Evolutionary conservation across 2,888 invertebrate species (phyloP).

Genomic region (Margaritifera margaritifera): DNA sequence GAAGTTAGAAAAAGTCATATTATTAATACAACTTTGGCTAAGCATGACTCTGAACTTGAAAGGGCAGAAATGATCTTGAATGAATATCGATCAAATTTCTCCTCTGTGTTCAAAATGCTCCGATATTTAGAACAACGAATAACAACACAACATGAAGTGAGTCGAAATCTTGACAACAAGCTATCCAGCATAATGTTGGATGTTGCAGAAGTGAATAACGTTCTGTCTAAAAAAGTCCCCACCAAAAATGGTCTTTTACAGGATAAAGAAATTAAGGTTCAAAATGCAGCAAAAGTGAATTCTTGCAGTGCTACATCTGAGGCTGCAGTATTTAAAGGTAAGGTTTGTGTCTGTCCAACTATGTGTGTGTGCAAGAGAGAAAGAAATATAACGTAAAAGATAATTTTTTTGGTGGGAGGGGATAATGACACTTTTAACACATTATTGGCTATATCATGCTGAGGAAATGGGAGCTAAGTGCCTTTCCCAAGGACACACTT

Average conservation of each 20-base stretch:
- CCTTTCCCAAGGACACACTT: too few relatives aligned
- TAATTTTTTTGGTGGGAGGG: too few relatives aligned
- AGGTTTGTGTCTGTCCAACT: conserved; percentile 9
- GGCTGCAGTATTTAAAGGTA: conserved; percentile 58
- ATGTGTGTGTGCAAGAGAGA: neutral
- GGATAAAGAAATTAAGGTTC: conserved; percentile 47
- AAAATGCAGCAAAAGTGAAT: conserved; percentile 51
- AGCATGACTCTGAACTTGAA: conserved; percentile 50
- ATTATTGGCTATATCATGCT: too few relatives aligned
- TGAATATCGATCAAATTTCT: conserved; percentile 54
- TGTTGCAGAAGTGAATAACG: conserved; percentile 66
- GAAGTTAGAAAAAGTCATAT: conserved; percentile 52
- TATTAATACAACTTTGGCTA: conserved; percentile 56
- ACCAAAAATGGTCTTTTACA: conserved; percentile 30
- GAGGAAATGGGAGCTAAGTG: too few relatives aligned
- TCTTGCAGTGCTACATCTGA: conserved; percentile 57
- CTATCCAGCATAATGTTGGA: conserved; percentile 66
- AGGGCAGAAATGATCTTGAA: conserved; percentile 48
- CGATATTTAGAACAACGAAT: conserved; percentile 56
- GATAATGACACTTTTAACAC: too few relatives aligned
- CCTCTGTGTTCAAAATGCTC: conserved; percentile 52
- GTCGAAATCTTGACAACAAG: conserved; percentile 63
- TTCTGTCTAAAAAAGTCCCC: conserved; percentile 52
- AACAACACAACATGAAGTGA: conserved; percentile 48
- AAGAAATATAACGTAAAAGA: too few relatives aligned